Conservation (phyloP, 2,888 invertebrate genomes). For the Phalangium opilio region DNA sequence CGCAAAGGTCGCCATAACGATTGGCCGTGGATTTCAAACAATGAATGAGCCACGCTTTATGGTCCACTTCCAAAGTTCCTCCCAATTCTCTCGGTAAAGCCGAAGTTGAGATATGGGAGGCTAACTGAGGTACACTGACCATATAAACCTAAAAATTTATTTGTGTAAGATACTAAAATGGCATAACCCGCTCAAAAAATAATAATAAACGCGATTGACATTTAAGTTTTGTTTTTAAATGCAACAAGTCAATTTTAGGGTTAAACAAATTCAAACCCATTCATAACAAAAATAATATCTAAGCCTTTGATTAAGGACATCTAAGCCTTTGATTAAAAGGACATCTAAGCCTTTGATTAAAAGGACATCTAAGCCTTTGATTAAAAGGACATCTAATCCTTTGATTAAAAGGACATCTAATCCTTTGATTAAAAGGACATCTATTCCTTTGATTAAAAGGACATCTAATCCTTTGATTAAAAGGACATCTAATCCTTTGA, state of each 20-base stretch:
- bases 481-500: no score
- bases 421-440: no score
- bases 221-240: not conserved
- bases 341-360: no score
- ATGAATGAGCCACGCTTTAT: slow-evolving; percentile 68
- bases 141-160: slow-evolving; percentile 53
- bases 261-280: not conserved
- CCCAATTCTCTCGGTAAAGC: slow-evolving; percentile 78
- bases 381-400: no score
- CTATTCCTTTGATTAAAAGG: no score
- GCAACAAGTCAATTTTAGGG: no score
- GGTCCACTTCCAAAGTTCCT: slow-evolving; percentile 66
- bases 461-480: no score
- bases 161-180: not conserved
- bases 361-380: no score
- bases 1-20: slow-evolving; percentile 18
- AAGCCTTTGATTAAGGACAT: no score
- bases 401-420: no score
- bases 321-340: no score
- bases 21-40: slow-evolving; percentile 41
- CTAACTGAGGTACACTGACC: slow-evolving; percentile 66
- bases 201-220: not conserved
- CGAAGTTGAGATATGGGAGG: slow-evolving; percentile 72
- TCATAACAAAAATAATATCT: no score
- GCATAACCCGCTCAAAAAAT: not conserved